phyloP scores from a whole-genome alignment of 1,140 invertebrate genomes.

The Nymphalis io region DNA sequence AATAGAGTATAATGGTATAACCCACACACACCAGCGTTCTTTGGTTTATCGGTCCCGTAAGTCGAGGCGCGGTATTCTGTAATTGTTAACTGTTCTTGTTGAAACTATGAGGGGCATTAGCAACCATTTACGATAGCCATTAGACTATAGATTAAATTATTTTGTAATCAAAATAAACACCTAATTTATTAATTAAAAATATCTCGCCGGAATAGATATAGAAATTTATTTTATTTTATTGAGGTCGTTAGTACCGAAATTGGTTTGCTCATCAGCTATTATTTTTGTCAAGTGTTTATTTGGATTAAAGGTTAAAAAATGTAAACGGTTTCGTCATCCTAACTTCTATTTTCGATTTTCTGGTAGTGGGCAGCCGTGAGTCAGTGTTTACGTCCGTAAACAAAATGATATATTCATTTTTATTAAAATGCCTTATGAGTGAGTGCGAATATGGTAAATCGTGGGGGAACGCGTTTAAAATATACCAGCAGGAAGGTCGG shows the following conservation, averaged over 20 bases:
- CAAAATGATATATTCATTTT: conserved; percentile 7
- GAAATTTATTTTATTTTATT: neutral
- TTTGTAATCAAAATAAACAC: too few species aligned
- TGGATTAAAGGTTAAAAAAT: neutral
- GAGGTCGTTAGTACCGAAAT: neutral
- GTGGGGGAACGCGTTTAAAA: conserved; percentile 33
- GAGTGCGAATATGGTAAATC: conserved; percentile 13
- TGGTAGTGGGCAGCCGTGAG: conserved; percentile 11
- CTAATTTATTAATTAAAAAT: neutral
- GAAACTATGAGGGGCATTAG: too few species aligned
- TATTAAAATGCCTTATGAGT: conserved; percentile 1
- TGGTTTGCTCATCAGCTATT: neutral
- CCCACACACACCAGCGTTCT: too few species aligned
- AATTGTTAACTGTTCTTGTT: too few species aligned
- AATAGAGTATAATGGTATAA: too few species aligned
- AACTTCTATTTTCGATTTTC: conserved; percentile 6
- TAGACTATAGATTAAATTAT: too few species aligned
- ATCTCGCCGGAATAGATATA: neutral
- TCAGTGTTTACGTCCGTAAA: conserved; percentile 5
- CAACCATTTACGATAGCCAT: too few species aligned
- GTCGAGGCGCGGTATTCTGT: too few species aligned
- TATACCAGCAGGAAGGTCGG: conserved; percentile 5
- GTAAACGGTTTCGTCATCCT: neutral
- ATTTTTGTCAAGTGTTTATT: neutral
- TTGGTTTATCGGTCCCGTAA: too few species aligned